Base-by-base conservation (phyloP, 2,797 vertebrate genomes). In the Cynodonichthys magdalenae region DNA sequence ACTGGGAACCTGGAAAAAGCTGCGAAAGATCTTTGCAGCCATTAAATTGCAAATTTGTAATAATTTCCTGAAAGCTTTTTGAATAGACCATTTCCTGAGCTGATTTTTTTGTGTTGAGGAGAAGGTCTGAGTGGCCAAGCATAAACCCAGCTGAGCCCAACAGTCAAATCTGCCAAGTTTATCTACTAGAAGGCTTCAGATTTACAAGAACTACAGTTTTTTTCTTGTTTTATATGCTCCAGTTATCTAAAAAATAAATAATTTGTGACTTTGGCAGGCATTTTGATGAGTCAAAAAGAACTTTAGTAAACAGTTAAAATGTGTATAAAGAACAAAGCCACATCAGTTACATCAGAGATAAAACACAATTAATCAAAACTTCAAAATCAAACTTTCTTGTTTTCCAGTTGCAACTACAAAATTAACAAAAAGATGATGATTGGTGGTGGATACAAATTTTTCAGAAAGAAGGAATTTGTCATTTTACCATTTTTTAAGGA, bases 11-110 rank as follows among this genome's bases (percentile, higher is more conserved):
- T 81, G 85, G 66, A 70, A 66, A 81, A 80, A 78, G 79, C 87
- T 84, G 75, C 82, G 77, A 76, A 85, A 87, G 88, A 91, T 88
- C 91, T 92, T 90, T 69, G 71, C 92, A 90, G 91, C 88, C 88
- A 92, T 93, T 93, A 89, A 93, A 93, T 90, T 93, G 91, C 89
- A 93, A 93, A 93, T 92, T 82, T 92, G 88, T 87, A 89, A 93
- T 92, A 89, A 92, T 92, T 90, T 89, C 85, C 88, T 85, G 85
- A 90, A 91, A 84, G 89, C 82, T 82, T 84, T 86, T 86, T 87
- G 85, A 88, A 88, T 85, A 86, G 77, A 90, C 90, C 80, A 66
- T 80, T 89, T 83, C 88, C 87, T 49, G 71, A 79, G 75, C 79
- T 90, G 81, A 89, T 85, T 80, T 85, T 80, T 87, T 83, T 88